Base-by-base conservation (phyloP, 2,113 vertebrate species). In the Tretioscincus oriximinensis region DNA sequence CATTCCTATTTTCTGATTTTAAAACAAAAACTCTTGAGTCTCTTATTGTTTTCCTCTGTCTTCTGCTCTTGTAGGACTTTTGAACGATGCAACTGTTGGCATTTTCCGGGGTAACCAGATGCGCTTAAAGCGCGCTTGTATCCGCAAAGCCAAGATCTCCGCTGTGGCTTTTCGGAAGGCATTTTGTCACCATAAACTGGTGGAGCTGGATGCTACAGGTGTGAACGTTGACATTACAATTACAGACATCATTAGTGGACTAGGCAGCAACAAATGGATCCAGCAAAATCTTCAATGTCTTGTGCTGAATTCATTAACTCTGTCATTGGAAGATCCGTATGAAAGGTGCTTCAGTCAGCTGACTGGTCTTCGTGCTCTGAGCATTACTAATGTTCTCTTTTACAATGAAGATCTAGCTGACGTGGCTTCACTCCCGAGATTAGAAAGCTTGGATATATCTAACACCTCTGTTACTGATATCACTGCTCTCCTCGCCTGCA, bases 171-270 rank as follows among this genome's bases (percentile, higher is more conserved):
- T 99, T 88, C 95, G 96, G 89, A 97, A 97, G 81, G 97, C 97
- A 1, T 95, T 99, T 73, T 99, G 98, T 90, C 96, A 97, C 49
- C 98, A 99, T 92, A 97, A 97, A 35, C 93, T 99, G 85, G 94
- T 99, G 71, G 98, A 99, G 91, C 95, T 99, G 22, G 97, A 99
- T 71, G 97, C 98, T 11, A 96, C 98, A 0, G 96, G 97, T 31
- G 97, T 99, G 83, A 99, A 99, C 11, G 97, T 98, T 26, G 98
- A 99, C 84, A 97, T 99, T 87, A 99, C 98, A 0, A 99, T 99
- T 87, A 96, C 97, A 45, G 98, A 99, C 87, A 99, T 99, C 89
- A 96, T 99, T 29, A 97, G 96, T 7, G 97, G 97, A 3, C 96
- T 99, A 77, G 94, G 96, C 82, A 97, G 96, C 88, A 99, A 97